Conservation (phyloP, 2,797 vertebrate genomes). For the Pelodytes ibericus region DNA sequence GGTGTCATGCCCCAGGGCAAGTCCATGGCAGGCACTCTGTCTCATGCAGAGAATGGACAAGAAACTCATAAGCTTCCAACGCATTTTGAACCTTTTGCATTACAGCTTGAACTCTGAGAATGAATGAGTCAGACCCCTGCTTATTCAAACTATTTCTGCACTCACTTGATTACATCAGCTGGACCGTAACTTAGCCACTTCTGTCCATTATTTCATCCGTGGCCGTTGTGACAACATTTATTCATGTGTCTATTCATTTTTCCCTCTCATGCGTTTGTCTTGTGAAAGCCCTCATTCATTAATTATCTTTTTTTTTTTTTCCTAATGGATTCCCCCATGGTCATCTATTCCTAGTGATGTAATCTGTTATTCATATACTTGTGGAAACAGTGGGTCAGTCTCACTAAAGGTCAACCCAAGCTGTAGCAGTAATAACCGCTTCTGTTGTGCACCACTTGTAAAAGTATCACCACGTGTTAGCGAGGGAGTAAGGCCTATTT, state of each 20-base stretch:
- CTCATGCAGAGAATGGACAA: too few species aligned
- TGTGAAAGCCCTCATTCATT: background rate
- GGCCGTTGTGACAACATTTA: background rate
- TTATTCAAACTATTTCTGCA: background rate
- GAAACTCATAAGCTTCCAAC: too few species aligned
- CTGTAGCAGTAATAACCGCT: background rate
- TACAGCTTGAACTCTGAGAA: too few species aligned
- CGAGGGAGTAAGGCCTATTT: too few species aligned
- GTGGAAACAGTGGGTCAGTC: slow-evolving; percentile 1
- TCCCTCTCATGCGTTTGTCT: background rate
- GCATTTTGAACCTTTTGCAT: too few species aligned
- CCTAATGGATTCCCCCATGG: background rate
- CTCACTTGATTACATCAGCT: background rate
- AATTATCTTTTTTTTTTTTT: background rate
- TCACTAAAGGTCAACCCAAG: background rate
- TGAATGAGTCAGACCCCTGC: too few species aligned
- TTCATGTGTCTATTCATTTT: background rate
- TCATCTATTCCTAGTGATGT: background rate
- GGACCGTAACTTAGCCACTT: background rate
- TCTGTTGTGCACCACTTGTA: background rate
- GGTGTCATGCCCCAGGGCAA: too few species aligned
- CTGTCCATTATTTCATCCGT: background rate
- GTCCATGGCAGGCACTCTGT: too few species aligned
- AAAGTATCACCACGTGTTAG: too few species aligned
- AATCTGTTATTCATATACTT: background rate